Percentiles rank a stretch among this genome's conserved stretches.
These are phyloP conservation scores for Indri indri DNA, from an alignment of 2,113 vertebrate genomes.

Conservation along the genomic window DNA sequence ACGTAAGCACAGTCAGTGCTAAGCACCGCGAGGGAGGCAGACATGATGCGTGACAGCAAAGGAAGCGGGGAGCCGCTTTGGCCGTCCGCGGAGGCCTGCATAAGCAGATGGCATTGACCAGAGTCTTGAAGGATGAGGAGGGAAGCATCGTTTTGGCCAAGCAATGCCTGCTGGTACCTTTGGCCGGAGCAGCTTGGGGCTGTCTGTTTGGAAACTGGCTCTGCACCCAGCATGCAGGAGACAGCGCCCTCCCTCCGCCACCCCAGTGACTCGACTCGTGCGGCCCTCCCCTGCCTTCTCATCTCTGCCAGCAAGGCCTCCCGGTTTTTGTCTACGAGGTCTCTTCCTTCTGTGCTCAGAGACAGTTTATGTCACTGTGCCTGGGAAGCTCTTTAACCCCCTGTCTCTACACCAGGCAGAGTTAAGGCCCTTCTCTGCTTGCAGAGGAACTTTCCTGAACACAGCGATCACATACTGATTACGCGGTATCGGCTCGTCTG, in stretches of 20 bases:
- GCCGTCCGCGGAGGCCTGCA: neutral
- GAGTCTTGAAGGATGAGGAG: neutral
- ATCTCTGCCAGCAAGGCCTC: neutral
- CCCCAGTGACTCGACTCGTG: neutral
- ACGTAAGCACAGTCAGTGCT: neutral
- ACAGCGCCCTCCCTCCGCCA: too few species aligned
- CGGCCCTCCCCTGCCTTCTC: neutral
- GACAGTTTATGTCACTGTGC: neutral
- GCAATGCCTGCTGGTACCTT: neutral
- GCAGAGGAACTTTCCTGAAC: neutral
- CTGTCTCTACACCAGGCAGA: neutral
- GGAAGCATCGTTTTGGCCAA: neutral
- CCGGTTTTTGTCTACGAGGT: neutral
- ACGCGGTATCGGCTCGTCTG: rapidly evolving
- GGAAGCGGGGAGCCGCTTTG: neutral
- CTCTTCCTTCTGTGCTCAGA: neutral
- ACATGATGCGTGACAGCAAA: neutral
- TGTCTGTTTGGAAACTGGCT: neutral
- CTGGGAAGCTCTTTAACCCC: neutral
- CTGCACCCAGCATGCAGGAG: neutral
- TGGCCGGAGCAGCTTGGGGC: neutral
- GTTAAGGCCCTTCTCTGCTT: neutral
- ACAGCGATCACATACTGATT: neutral
- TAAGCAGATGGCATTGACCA: neutral
- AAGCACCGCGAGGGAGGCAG: neutral